Evolutionary conservation across 2,888 invertebrate species (phyloP), one percentile per base, ranked within the genome.

Genomic region (Pseudococcus viburni): DNA sequence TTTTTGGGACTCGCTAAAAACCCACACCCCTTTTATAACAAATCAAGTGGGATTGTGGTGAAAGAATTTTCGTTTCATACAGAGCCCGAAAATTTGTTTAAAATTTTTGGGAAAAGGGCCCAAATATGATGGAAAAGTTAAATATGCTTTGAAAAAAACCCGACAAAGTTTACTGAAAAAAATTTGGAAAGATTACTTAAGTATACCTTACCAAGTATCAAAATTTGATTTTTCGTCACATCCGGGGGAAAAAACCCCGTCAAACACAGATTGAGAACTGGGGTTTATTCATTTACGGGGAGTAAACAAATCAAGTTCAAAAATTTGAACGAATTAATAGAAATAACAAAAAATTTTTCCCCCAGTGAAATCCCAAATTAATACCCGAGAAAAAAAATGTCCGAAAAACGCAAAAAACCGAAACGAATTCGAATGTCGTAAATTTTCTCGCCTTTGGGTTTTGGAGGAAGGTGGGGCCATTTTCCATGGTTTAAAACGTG

Each of bases 401-500:
- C 89, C 2, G 42, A 85, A 26, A 11, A 22, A n/a, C 68, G 46
- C 77, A 51, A 15, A 73, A 46, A n/a, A 22, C 26, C 17, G 19
- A 48, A 9, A 73, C 73, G 8, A 22, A 51, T 68, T 39, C 48
- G 0, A 95, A 26, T 95, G 95, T 0, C 98, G 99, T 92, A 98
- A 99, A 92, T 92, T 99, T 85, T 97, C 98, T 0, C 98, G 98
- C 92, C 97, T 98, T 92, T 99, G 99, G 99, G n/a, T n/a, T 99
- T 99, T 92, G 99, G 99, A 7, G 98, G 98, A 92, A 98, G 64
- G 98, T 98, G 0, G 98, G 98, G 33, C 89, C 89, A 8, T 12
- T 80, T 22, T 88, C 87, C 89, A 89, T 89, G 89, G 42, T 77
- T 89, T 87, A n/a, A 89, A n/a, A 15, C 84, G 12, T 90, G 90